Evolutionary conservation across 2,113 vertebrate genomes (phyloP).

Genomic region (Aviceda subcristata): DNA sequence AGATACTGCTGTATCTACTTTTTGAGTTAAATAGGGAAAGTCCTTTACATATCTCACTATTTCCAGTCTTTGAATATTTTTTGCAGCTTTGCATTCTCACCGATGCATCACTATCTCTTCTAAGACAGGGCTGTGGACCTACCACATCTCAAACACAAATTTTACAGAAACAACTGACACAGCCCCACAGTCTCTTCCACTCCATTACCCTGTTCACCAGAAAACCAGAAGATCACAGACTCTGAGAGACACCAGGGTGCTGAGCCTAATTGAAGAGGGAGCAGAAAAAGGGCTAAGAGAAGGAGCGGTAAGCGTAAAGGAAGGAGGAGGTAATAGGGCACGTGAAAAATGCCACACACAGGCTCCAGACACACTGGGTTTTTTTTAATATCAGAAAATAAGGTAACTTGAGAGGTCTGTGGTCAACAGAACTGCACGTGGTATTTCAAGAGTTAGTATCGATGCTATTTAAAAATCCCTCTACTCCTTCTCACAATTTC

Average conservation of each 20-base stretch:
- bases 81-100: background rate
- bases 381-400: background rate
- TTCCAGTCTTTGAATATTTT: background rate
- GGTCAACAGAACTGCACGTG: background rate
- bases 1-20: background rate
- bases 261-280: background rate
- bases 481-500: background rate
- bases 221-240: background rate
- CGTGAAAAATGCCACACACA: background rate
- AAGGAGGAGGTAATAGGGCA: background rate
- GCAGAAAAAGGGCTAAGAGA: background rate
- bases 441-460: background rate
- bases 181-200: background rate
- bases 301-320: background rate
- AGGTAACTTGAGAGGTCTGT: background rate
- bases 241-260: accelerated
- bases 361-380: background rate
- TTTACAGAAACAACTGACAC: background rate
- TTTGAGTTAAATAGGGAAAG: background rate
- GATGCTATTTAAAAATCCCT: background rate
- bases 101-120: background rate
- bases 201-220: background rate
- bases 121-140: background rate
- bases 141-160: background rate
- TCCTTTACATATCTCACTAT: background rate